Evolutionary conservation across 2,113 vertebrate genomes (phyloP).

Genomic region (Seriola rivoliana): DNA sequence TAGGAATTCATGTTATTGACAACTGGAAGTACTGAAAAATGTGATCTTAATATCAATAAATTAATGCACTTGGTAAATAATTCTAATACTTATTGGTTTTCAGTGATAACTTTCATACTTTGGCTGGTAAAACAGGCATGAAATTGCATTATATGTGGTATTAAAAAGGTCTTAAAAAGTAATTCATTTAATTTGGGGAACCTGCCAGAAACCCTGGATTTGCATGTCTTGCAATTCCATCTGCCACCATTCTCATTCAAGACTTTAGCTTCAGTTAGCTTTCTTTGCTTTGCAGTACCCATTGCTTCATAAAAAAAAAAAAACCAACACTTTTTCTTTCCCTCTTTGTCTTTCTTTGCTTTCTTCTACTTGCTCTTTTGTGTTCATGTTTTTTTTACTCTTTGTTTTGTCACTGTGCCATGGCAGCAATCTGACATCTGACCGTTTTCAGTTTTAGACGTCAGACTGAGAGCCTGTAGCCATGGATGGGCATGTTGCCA

Average conservation of each 20-base stretch:
- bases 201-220: not conserved
- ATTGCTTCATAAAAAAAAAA: not conserved
- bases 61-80: not conserved
- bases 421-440: not conserved
- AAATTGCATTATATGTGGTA: not conserved
- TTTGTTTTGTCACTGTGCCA: not conserved
- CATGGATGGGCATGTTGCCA: slow-evolving; percentile 79
- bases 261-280: not conserved
- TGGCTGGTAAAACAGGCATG: not conserved
- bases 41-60: not conserved
- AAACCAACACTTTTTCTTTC: not conserved
- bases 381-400: not conserved
- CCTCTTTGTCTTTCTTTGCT: not conserved
- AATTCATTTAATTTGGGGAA: not conserved
- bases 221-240: not conserved
- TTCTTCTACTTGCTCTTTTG: not conserved
- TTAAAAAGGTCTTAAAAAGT: not conserved
- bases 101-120: not conserved
- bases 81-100: not conserved
- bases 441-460: slow-evolving; percentile 55
- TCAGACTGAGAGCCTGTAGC: slow-evolving; percentile 72
- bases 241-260: not conserved
- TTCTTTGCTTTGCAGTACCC: not conserved
- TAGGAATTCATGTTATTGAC: too few species aligned
- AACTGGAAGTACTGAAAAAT: not conserved